Conservation (phyloP, 2,888 invertebrate genomes). For the Hyles lineata region DNA sequence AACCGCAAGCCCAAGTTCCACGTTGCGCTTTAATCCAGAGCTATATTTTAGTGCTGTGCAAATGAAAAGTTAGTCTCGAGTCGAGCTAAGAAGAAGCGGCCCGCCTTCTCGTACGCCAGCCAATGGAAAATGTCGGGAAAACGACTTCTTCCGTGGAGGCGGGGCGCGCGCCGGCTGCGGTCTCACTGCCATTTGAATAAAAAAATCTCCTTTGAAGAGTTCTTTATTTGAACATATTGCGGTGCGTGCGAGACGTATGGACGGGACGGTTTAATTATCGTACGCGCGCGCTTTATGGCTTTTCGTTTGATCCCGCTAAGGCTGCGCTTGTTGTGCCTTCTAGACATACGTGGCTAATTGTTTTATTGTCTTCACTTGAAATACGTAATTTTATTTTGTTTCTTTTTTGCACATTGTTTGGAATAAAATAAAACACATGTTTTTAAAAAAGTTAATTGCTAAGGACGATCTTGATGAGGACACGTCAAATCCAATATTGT, state of each 20-base stretch:
- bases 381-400: background rate
- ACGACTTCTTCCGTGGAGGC: constrained; percentile 81
- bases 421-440: background rate
- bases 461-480: too few species aligned
- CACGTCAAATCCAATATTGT: too few species aligned
- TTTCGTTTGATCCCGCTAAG: constrained; percentile 41
- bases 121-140: constrained; percentile 82
- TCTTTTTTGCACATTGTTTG: background rate
- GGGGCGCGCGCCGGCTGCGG: constrained; percentile 73
- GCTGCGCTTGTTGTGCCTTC: constrained; percentile 28
- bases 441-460: too few species aligned
- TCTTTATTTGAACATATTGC: constrained; percentile 79
- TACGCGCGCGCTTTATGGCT: constrained; percentile 39
- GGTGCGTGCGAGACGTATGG: constrained; percentile 51
- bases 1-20: constrained; percentile 77
- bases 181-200: constrained; percentile 80
- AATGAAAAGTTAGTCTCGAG: constrained; percentile 80
- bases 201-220: constrained; percentile 77
- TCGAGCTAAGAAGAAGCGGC: constrained; percentile 68
- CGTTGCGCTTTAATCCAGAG: constrained; percentile 77
- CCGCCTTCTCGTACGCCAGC: constrained; percentile 74
- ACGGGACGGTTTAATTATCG: constrained; percentile 44
- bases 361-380: background rate
- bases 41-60: constrained; percentile 82
- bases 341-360: constrained; percentile 12